Base-by-base conservation (phyloP, 1,140 invertebrate genomes). In the Eriocheir sinensis region DNA sequence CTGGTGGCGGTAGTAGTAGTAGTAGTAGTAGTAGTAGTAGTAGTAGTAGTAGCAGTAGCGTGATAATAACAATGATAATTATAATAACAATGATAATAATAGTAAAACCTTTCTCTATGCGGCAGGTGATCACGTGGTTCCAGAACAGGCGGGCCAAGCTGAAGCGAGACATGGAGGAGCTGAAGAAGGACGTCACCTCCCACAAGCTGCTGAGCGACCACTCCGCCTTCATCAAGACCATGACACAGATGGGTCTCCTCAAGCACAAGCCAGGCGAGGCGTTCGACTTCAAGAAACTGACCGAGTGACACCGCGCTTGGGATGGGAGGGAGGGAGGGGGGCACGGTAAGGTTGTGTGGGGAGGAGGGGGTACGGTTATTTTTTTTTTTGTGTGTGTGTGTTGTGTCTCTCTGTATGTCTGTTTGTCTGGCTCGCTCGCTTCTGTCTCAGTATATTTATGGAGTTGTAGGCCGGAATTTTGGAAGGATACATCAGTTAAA, bases 111-210 rank as follows among this genome's bases (percentile, higher is more conserved):
- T 38, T 79, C 21, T 36, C 36, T 34, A 15, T 30, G 0, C 44
- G 98, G 8, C 99, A 99, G 97, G 98, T 99, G 95, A 99, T 99
- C 97, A 99, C 99, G 53, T 99, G 99, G 99, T 99, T 99, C 97
- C 99, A 99, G 96, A 99, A 99, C 97, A 97, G 99, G 95, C 97
- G 99, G 95, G 99, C 99, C 95, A 99, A 99, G 97, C 97, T 99
- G 95, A 99, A 99, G 96, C 97, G 99, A 40, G 99, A 99, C 97
- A 99, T 99, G 98, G 99, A 99, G 96, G 99, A 99, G 96, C 97
- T 99, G 95, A 99, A 99, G 96, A 99, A 99, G 97, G 99, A 99
- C 97, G 99, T 99, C 0, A 99, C 99, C 4, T 95, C 92, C 15
- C 85, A 93, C 6, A 96, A 95, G 72, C 72, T 96, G 21, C 93